A percentile compares a stretch with the other conserved stretches of the same genome.
Evolutionary conservation across 2,113 vertebrate species (phyloP).

Genomic region (Hepsetus odoe): DNA sequence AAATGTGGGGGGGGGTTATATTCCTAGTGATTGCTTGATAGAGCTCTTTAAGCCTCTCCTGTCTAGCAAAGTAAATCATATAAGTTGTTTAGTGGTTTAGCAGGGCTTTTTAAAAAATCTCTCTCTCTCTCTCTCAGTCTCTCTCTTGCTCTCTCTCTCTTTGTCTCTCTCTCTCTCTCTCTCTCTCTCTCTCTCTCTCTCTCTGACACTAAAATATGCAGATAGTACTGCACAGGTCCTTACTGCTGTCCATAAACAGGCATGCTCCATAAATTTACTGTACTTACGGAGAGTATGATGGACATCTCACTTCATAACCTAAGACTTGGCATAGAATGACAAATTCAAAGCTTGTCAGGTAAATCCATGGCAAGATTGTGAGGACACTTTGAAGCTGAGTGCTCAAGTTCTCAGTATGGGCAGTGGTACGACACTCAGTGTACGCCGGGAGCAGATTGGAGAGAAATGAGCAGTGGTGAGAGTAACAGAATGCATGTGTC

Average conservation of each 20-base stretch:
- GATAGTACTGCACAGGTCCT: background rate
- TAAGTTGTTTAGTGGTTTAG: background rate
- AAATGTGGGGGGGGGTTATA: conserved; percentile 3
- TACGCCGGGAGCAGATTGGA: conserved; percentile 48
- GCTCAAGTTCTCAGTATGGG: background rate
- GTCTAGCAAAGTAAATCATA: background rate
- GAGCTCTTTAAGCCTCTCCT: background rate
- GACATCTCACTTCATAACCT: background rate
- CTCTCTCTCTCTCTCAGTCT: no score
- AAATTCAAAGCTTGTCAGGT: background rate
- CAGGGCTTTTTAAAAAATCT: background rate
- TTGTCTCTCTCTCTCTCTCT: background rate
- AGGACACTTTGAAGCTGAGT: background rate
- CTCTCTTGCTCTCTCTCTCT: no score
- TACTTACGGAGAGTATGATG: background rate
- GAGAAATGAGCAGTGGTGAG: conserved; percentile 54
- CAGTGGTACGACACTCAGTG: background rate
- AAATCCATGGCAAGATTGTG: background rate
- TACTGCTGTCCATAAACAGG: background rate
- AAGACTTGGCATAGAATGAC: conserved; percentile 2
- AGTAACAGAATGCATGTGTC: conserved; percentile 54
- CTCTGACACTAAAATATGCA: background rate
- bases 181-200: background rate
- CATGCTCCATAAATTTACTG: background rate
- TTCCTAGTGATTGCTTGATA: background rate